Conservation (phyloP, 2,113 vertebrate genomes). For the Tricholaema leucomelas region DNA sequence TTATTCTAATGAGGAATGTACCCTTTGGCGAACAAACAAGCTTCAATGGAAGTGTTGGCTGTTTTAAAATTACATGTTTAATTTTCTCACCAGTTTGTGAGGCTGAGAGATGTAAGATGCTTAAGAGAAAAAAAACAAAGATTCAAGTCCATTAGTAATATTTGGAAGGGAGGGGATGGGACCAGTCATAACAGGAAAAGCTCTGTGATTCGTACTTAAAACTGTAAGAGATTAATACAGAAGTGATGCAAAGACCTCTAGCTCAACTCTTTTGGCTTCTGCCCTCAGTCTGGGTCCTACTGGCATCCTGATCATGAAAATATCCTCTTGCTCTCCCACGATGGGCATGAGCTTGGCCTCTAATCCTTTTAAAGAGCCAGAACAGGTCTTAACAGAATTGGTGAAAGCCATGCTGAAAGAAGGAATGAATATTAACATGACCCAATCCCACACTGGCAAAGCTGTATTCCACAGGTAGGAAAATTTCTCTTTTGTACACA, state of each 20-base stretch:
- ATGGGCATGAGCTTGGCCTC: not conserved
- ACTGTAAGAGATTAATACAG: not conserved
- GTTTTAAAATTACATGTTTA: not conserved
- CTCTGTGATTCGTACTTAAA: not conserved
- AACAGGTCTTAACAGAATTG: not conserved
- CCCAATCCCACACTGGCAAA: not conserved
- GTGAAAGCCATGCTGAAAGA: not conserved
- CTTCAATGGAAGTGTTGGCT: not conserved
- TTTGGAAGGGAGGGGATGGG: not conserved
- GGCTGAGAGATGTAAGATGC: not conserved
- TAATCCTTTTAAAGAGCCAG: not conserved
- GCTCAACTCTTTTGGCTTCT: not conserved
- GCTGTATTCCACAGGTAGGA: not conserved
- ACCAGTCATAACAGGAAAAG: not conserved
- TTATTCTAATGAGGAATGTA: not conserved
- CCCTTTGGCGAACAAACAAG: not conserved
- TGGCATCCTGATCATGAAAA: not conserved
- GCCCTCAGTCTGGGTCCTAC: not conserved
- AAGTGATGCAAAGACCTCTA: not conserved
- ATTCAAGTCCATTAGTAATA: not conserved
- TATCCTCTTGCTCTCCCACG: not conserved
- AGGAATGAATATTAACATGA: not conserved
- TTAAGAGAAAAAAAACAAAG: not conserved
- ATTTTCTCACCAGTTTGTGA: not conserved
- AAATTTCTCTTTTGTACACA: not conserved